phyloP scores from a whole-genome alignment of 1,140 invertebrate genomes.

The Aphelinus atriplicis region DNA sequence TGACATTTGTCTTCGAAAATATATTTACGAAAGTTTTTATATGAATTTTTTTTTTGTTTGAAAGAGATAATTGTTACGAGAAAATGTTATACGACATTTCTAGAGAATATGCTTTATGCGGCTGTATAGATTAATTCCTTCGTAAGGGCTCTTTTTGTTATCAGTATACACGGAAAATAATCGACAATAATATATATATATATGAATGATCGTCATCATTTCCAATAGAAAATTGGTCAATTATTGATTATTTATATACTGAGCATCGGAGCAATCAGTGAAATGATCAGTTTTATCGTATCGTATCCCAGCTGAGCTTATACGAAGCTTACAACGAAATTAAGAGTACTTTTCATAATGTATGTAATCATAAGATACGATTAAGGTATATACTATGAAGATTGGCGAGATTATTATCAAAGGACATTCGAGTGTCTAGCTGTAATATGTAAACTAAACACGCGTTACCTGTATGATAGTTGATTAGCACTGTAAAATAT shows the following conservation, averaged over 20 bases:
- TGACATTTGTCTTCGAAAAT: background rate
- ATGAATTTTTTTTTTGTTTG: background rate
- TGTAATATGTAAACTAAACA: constrained; percentile 30
- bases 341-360: constrained; percentile 25
- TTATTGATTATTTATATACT: background rate
- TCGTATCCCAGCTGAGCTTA: background rate
- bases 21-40: background rate
- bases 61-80: constrained; percentile 12
- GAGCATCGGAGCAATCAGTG: background rate
- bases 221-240: no score
- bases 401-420: constrained; percentile 36
- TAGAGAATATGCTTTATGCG: constrained; percentile 19
- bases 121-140: constrained; percentile 26
- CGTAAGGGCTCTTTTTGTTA: background rate
- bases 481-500: constrained; percentile 40
- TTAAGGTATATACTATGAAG: constrained; percentile 37
- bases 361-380: background rate
- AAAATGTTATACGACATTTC: background rate
- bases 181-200: no score
- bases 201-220: no score
- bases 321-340: constrained; percentile 19
- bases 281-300: constrained; percentile 10
- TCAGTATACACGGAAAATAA: no score
- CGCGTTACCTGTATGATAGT: constrained; percentile 40
- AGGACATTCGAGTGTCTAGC: constrained; percentile 22